phyloP scores from a whole-genome alignment of 2,888 invertebrate genomes.

The Prenolepis imparis region DNA sequence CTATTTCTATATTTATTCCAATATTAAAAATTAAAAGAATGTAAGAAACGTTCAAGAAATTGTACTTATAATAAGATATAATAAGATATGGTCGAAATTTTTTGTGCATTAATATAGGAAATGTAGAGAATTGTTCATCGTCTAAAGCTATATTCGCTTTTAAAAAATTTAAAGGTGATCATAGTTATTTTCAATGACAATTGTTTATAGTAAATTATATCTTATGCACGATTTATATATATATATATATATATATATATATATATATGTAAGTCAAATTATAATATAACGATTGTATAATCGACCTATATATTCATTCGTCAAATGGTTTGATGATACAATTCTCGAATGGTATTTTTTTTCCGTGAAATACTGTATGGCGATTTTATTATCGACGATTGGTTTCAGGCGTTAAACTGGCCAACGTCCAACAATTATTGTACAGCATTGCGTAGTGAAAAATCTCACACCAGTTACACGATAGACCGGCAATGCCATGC shows the following conservation, averaged over 20 bases:
- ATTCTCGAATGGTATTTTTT: constrained; percentile 48
- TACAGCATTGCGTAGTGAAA: constrained; percentile 65
- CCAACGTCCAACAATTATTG: constrained; percentile 67
- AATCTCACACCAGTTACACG: constrained; percentile 57
- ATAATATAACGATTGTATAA: constrained; percentile 25
- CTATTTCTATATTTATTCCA: no score
- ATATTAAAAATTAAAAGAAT: neutral
- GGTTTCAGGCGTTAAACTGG: constrained; percentile 73
- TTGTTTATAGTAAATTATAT: neutral
- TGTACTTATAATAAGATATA: neutral
- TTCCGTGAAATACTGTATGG: constrained; percentile 68
- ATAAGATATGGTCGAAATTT: neutral
- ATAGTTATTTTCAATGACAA: neutral
- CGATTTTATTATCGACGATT: constrained; percentile 73
- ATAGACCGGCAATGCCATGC: constrained; percentile 14
- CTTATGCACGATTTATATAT: neutral
- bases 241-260: neutral
- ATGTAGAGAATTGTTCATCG: neutral
- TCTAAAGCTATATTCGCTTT: neutral
- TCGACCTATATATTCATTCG: constrained; percentile 50
- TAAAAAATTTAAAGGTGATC: neutral
- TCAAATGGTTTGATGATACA: constrained; percentile 65
- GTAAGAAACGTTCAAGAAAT: neutral
- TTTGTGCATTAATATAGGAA: neutral
- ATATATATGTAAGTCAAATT: neutral